Evolutionary conservation across 1,140 invertebrate species (phyloP).

Genomic region (Drosophila sechellia): DNA sequence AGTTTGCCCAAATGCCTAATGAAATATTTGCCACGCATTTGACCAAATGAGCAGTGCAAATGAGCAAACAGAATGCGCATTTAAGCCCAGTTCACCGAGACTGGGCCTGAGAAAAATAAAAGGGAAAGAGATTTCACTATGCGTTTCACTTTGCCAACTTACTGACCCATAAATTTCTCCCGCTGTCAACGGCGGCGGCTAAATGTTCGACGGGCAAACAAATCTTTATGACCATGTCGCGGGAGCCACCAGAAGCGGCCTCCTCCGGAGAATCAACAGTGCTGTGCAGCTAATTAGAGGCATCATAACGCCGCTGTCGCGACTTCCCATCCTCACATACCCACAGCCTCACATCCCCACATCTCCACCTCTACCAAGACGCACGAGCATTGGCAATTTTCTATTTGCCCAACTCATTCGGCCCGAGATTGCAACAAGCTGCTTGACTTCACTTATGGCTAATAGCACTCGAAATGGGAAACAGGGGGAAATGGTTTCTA

Average conservation of each 20-base stretch:
- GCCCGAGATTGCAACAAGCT: conserved; percentile 74
- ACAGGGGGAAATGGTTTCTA: background rate
- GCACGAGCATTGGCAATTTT: conserved; percentile 73
- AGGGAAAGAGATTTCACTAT: conserved; percentile 23
- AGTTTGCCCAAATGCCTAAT: conserved; percentile 73
- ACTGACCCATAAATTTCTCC: conserved; percentile 80
- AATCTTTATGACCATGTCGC: conserved; percentile 70
- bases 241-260: conserved; percentile 38
- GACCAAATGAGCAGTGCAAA: conserved; percentile 63
- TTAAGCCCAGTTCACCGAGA: conserved; percentile 13
- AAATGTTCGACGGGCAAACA: conserved; percentile 70
- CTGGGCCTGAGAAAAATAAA: conserved; percentile 10
- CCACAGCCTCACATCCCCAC: background rate
- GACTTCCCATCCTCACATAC: background rate
- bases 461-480: conserved; percentile 47
- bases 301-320: conserved; percentile 61
- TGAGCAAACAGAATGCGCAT: conserved; percentile 69
- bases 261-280: conserved; percentile 27
- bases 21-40: conserved; percentile 81
- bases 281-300: conserved; percentile 69
- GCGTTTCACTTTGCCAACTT: conserved; percentile 56
- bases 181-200: conserved; percentile 36
- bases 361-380: background rate
- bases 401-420: conserved; percentile 77
- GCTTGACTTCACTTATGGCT: conserved; percentile 62